Percentiles rank a stretch among this genome's conserved stretches.
Conservation (phyloP, 2,797 vertebrate species). For the Sebastes glaucus region DNA sequence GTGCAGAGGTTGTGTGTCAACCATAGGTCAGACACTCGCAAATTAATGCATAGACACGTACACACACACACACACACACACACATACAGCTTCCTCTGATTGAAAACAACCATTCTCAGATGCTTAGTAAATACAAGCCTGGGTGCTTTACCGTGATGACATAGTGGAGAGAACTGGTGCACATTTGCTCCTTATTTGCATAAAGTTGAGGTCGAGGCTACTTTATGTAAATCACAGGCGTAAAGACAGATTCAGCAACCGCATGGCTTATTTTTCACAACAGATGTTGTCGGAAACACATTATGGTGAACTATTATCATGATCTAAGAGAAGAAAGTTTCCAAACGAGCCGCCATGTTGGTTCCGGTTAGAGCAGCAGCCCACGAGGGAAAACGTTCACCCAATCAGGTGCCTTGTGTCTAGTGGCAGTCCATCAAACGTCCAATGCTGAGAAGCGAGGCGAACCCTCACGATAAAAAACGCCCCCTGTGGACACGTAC, state of each 20-base stretch:
- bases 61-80: neutral
- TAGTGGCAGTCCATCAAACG: too few relatives aligned
- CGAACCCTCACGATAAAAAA: too few relatives aligned
- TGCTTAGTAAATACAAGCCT: conserved; percentile 10
- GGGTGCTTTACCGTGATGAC: neutral
- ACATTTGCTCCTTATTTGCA: neutral
- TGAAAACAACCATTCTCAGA: conserved; percentile 13
- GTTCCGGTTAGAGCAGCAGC: neutral
- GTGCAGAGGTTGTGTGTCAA: conserved; percentile 15
- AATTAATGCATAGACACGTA: neutral
- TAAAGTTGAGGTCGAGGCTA: neutral
- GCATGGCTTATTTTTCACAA: neutral
- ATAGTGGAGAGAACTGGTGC: neutral
- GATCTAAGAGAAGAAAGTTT: neutral
- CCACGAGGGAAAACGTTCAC: neutral
- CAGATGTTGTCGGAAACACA: neutral
- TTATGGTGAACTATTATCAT: neutral
- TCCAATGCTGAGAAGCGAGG: too few relatives aligned
- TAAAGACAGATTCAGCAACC: neutral
- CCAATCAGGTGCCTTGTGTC: too few relatives aligned
- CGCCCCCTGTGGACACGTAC: too few relatives aligned
- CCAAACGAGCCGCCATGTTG: neutral
- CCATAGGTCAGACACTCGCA: conserved; percentile 31
- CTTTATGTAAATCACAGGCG: neutral
- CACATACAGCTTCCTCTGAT: conserved; percentile 15